Percentiles rank a stretch among this genome's conserved stretches.
Evolutionary conservation across 2,797 vertebrate genomes (phyloP).

Genomic region (Carapus acus): DNA sequence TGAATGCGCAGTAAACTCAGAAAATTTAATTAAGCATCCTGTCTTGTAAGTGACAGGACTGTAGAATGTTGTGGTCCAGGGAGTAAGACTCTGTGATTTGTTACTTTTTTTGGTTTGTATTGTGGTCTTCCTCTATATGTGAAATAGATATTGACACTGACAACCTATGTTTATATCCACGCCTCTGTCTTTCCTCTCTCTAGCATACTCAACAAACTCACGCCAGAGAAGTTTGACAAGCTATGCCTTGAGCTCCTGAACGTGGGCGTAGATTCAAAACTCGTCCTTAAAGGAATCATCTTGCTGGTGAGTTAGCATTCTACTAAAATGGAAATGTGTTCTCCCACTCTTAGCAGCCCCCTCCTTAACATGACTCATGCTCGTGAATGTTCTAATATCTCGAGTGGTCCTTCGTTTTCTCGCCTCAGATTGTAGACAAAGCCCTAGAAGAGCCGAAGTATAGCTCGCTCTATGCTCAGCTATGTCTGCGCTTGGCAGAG

Average conservation of each 20-base stretch:
- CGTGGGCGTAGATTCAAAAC: slow-evolving; percentile 99
- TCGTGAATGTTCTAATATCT: slow-evolving; percentile 24
- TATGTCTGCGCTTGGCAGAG: slow-evolving; percentile 99
- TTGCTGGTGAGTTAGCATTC: slow-evolving; percentile 84
- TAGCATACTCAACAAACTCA: slow-evolving; percentile 99
- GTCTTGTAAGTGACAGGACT: too few relatives aligned
- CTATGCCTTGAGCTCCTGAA: slow-evolving; percentile 99
- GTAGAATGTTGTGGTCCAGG: too few relatives aligned
- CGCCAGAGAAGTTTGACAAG: slow-evolving; percentile 99
- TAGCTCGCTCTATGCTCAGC: slow-evolving; percentile 99
- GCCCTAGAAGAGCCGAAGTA: slow-evolving; percentile 99
- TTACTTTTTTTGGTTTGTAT: too few relatives aligned
- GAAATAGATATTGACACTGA: too few relatives aligned
- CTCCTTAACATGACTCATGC: slow-evolving; percentile 25
- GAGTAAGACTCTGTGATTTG: too few relatives aligned
- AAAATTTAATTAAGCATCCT: too few relatives aligned
- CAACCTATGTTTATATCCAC: too few relatives aligned
- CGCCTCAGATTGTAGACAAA: slow-evolving; percentile 97
- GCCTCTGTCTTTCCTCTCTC: neutral
- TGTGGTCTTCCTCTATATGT: too few relatives aligned
- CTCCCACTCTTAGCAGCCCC: slow-evolving; percentile 16
- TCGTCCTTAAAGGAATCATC: slow-evolving; percentile 99
- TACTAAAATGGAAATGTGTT: slow-evolving; percentile 17
- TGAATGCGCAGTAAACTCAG: too few relatives aligned
- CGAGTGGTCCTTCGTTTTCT: slow-evolving; percentile 8